Evolutionary conservation across 2,888 invertebrate species (phyloP).

Genomic region (Erebia aethiops): DNA sequence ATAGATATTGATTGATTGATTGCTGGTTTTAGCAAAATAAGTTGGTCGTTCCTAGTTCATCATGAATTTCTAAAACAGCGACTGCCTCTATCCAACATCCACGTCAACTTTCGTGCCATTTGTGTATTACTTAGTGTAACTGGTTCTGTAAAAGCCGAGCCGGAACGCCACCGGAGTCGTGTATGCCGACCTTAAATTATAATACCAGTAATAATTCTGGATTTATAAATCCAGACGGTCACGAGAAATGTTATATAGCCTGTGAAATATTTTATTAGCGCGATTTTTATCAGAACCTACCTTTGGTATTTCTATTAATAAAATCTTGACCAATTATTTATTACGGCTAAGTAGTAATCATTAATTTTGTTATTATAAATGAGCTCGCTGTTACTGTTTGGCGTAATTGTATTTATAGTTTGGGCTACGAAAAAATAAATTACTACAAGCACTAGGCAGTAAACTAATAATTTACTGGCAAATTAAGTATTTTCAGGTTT

Average conservation of each 20-base stretch:
- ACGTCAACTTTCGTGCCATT: too few relatives aligned
- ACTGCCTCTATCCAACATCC: too few relatives aligned
- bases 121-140: too few relatives aligned
- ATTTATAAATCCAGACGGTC: slow-evolving; percentile 34
- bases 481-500: slow-evolving; percentile 8
- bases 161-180: neutral
- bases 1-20: too few relatives aligned
- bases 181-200: neutral
- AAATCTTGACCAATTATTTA: slow-evolving; percentile 19
- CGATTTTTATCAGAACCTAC: slow-evolving; percentile 16
- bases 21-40: too few relatives aligned
- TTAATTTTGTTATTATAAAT: slow-evolving; percentile 14
- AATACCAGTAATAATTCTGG: slow-evolving; percentile 9
- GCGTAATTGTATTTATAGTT: neutral
- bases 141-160: neutral
- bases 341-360: slow-evolving; percentile 2
- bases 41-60: too few relatives aligned
- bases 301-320: slow-evolving; percentile 20
- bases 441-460: neutral
- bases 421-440: slow-evolving; percentile 10
- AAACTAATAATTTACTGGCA: slow-evolving; percentile 1
- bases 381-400: slow-evolving; percentile 5
- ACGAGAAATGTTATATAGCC: slow-evolving; percentile 32
- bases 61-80: too few relatives aligned
- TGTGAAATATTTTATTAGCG: slow-evolving; percentile 30